phyloP scores from a whole-genome alignment of 2,888 invertebrate genomes.

The Tetranychus piercei region DNA sequence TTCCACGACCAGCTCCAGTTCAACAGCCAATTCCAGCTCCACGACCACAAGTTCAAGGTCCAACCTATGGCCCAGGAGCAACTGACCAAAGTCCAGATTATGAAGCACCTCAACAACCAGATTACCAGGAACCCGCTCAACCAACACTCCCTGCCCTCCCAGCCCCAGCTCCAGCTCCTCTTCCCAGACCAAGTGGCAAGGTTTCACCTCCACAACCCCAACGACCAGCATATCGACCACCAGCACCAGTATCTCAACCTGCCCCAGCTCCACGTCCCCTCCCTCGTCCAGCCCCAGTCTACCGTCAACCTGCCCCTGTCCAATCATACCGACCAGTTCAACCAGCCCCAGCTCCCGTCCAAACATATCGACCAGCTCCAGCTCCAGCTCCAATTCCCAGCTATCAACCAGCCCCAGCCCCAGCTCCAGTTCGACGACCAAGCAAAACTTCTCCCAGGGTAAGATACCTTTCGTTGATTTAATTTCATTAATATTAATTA shows the following conservation, averaged over 20 bases:
- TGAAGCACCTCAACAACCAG: slow-evolving; percentile 10
- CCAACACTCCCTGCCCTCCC: background rate
- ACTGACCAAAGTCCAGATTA: background rate
- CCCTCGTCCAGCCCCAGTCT: slow-evolving; percentile 13
- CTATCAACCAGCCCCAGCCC: background rate
- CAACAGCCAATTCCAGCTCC: background rate
- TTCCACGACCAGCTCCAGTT: slow-evolving; percentile 5
- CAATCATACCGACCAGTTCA: background rate
- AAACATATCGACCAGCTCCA: slow-evolving; percentile 8
- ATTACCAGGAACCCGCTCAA: background rate
- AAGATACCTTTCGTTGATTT: background rate
- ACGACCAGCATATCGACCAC: slow-evolving; percentile 6
- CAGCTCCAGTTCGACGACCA: slow-evolving; percentile 6
- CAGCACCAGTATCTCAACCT: background rate
- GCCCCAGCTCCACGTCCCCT: slow-evolving; percentile 5
- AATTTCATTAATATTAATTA: too few relatives aligned
- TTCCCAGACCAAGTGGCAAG: background rate
- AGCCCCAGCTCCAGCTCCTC: background rate
- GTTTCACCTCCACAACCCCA: background rate
- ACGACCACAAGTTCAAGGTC: background rate
- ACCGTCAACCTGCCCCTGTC: background rate
- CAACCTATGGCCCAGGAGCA: background rate
- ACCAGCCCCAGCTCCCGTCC: background rate
- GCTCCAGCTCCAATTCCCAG: background rate
- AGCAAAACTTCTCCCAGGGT: slow-evolving; percentile 1